Percentiles rank a stretch among this genome's conserved stretches.
Conservation (phyloP, 2,113 vertebrate genomes). For the Melanerpes formicivorus region DNA sequence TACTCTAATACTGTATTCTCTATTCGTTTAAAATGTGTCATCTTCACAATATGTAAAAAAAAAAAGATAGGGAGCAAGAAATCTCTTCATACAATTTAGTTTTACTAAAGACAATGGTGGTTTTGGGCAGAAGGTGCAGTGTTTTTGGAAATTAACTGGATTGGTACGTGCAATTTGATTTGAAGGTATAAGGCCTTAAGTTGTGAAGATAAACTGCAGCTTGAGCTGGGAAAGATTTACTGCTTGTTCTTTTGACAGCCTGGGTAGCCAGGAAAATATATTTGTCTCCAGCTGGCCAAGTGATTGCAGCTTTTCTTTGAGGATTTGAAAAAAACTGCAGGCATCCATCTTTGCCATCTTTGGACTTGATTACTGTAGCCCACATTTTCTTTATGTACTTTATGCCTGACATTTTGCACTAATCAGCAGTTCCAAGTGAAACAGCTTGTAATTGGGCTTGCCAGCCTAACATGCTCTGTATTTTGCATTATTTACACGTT, state of each 20-base stretch:
- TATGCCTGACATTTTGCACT: constrained; percentile 17
- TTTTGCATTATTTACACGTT: constrained; percentile 50
- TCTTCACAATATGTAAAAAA: not conserved
- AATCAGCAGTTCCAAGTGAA: constrained; percentile 54
- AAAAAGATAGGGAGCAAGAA: not conserved
- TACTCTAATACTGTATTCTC: not conserved
- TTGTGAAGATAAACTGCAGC: not conserved
- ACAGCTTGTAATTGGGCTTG: not conserved
- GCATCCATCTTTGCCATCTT: constrained; percentile 39
- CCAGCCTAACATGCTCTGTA: not conserved
- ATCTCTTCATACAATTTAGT: not conserved
- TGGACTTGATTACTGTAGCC: constrained; percentile 39
- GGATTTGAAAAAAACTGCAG: constrained; percentile 35
- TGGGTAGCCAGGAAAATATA: constrained; percentile 14
- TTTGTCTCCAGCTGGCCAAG: constrained; percentile 41
- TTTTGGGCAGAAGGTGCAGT: not conserved
- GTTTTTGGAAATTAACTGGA: not conserved
- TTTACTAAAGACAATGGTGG: not conserved
- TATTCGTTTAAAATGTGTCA: accelerated
- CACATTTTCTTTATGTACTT: not conserved
- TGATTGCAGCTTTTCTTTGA: constrained; percentile 48
- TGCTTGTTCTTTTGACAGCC: constrained; percentile 13
- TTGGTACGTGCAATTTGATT: not conserved
- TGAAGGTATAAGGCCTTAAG: not conserved
- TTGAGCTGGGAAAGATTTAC: not conserved